phyloP scores from a whole-genome alignment of 2,888 invertebrate species.

The Scotopteryx bipunctaria region DNA sequence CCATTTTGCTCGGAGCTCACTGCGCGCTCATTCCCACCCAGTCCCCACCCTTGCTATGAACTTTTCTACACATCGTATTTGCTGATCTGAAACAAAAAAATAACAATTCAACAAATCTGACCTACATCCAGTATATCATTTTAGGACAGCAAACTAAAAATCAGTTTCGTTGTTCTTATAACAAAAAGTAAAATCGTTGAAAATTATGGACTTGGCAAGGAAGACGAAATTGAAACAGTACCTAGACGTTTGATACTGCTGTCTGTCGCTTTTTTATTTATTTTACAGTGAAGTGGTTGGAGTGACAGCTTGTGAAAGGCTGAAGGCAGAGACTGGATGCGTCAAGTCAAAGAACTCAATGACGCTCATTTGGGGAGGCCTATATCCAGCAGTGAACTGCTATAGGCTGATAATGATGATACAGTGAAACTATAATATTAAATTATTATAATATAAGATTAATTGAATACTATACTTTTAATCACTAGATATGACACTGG shows the following conservation, averaged over 20 bases:
- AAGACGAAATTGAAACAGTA: background rate
- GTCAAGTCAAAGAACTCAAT: too few relatives aligned
- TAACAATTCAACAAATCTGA: too few relatives aligned
- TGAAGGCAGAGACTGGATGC: too few relatives aligned
- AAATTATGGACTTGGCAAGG: background rate
- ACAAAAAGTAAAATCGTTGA: background rate
- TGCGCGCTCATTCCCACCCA: slow-evolving; percentile 10
- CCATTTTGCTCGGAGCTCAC: slow-evolving; percentile 50
- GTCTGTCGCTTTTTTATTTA: background rate
- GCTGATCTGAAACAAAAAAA: slow-evolving; percentile 31
- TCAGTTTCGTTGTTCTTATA: background rate
- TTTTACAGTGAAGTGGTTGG: background rate
- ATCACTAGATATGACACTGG: too few relatives aligned
- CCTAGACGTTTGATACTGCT: background rate
- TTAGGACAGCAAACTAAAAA: background rate
- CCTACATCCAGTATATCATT: too few relatives aligned
- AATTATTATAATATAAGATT: too few relatives aligned
- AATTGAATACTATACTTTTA: too few relatives aligned
- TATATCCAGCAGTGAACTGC: too few relatives aligned
- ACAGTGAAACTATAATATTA: too few relatives aligned
- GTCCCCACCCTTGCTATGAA: slow-evolving; percentile 7
- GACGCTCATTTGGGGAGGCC: too few relatives aligned
- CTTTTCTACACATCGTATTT: slow-evolving; percentile 12
- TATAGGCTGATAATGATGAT: too few relatives aligned
- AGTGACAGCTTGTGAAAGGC: too few relatives aligned